These are phyloP conservation scores for Peromyscus californicus DNA, from an alignment of 2,113 vertebrate species.

Conservation along the genomic window DNA sequence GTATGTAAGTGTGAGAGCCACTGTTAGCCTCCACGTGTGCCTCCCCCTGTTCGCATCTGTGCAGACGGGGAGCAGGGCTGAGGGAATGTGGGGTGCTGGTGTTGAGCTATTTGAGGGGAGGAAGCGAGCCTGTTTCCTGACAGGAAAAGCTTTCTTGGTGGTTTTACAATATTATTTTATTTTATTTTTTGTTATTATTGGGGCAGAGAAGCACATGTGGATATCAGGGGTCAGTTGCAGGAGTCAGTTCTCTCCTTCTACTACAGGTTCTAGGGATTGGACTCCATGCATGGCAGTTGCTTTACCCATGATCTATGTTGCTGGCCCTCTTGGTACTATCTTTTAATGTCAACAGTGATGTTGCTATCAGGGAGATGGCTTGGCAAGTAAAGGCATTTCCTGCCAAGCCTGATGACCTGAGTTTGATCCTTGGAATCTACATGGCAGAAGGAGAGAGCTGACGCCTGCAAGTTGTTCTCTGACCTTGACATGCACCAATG, in stretches of 20 bases:
- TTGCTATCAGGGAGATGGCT: background rate
- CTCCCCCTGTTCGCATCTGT: background rate
- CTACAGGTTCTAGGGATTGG: background rate
- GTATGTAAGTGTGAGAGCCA: background rate
- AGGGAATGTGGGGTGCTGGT: background rate
- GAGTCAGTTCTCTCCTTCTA: background rate
- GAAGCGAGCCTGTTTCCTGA: background rate
- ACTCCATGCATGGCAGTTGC: background rate
- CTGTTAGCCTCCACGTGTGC: background rate
- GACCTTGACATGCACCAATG: no score
- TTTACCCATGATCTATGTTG: background rate
- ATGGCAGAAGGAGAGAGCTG: background rate
- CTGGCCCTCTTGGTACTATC: background rate
- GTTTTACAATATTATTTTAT: background rate
- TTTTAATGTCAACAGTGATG: background rate
- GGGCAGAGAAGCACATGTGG: background rate
- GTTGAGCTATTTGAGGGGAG: background rate
- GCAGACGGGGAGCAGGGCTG: background rate
- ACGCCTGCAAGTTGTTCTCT: background rate
- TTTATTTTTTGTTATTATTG: background rate
- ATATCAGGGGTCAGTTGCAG: background rate
- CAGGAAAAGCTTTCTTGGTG: background rate
- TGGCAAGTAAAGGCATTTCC: background rate
- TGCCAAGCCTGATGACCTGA: background rate
- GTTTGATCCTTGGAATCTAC: background rate